These are phyloP conservation scores for Augochlorella aurata DNA, from an alignment of 2,888 invertebrate species.

Conservation along the genomic window DNA sequence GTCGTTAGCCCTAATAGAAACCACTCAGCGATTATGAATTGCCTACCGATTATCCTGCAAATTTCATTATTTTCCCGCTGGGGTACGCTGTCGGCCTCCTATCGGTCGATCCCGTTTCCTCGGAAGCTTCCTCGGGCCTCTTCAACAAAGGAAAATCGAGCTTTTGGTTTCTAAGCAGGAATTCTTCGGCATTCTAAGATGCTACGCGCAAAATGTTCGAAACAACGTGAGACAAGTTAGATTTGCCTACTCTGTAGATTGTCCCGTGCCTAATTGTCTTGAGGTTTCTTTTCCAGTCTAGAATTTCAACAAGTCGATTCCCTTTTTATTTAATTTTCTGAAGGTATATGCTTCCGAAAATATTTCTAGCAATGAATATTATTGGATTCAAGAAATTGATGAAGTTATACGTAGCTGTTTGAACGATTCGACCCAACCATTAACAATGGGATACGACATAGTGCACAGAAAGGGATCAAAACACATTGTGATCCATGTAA, in stretches of 20 bases:
- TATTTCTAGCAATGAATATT: too few relatives aligned
- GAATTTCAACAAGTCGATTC: too few relatives aligned
- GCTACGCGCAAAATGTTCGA: not conserved
- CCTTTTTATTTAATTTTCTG: too few relatives aligned
- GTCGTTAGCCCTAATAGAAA: slow-evolving; percentile 71
- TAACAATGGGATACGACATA: too few relatives aligned
- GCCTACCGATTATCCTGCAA: slow-evolving; percentile 79
- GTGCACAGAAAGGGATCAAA: too few relatives aligned
- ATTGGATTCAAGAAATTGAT: too few relatives aligned
- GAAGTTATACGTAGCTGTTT: too few relatives aligned
- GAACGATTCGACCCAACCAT: too few relatives aligned
- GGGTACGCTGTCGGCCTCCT: slow-evolving; percentile 31
- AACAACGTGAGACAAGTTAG: not conserved
- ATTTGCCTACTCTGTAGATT: not conserved
- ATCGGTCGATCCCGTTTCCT: slow-evolving; percentile 45
- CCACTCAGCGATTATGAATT: slow-evolving; percentile 78
- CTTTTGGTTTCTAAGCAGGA: slow-evolving; percentile 39
- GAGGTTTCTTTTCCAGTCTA: too few relatives aligned
- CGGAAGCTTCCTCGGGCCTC: slow-evolving; percentile 25
- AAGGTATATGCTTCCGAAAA: too few relatives aligned
- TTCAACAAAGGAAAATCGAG: slow-evolving; percentile 56
- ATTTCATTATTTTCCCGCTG: slow-evolving; percentile 79
- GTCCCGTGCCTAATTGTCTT: too few relatives aligned
- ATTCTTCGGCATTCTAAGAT: not conserved
- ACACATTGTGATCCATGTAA: too few relatives aligned